Conservation (phyloP, 2,113 vertebrate genomes). For the Lota lota region DNA sequence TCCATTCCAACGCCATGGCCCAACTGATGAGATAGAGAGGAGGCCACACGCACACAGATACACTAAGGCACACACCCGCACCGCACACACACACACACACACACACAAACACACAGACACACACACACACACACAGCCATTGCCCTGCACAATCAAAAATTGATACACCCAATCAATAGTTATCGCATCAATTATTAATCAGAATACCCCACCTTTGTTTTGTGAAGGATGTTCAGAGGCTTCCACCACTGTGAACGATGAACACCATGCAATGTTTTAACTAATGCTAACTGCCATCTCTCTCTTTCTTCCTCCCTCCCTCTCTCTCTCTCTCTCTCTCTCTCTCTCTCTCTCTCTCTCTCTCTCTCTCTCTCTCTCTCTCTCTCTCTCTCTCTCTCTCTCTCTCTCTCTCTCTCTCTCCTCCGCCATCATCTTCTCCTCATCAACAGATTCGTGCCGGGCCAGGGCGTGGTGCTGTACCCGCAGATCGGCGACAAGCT, state of each 20-base stretch:
- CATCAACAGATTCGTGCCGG: constrained; percentile 86
- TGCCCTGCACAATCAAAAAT: constrained; percentile 53
- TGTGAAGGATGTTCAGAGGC: constrained; percentile 26
- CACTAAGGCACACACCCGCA: neutral
- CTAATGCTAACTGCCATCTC: constrained; percentile 7
- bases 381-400: neutral
- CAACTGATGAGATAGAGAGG: too few relatives aligned
- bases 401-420: constrained; percentile 12
- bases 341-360: constrained; percentile 17
- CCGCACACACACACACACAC: constrained; percentile 3
- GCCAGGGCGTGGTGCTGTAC: constrained; percentile 96
- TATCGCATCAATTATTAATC: constrained; percentile 59
- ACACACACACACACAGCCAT: constrained; percentile 18
- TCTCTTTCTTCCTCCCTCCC: neutral
- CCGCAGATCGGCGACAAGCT: constrained; percentile 98
- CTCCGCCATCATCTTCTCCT: too few relatives aligned
- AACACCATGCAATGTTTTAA: constrained; percentile 26
- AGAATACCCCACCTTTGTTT: constrained; percentile 21
- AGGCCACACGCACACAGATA: neutral
- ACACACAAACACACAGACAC: constrained; percentile 8
- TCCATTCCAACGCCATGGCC: too few relatives aligned
- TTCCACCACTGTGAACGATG: constrained; percentile 27
- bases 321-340: constrained; percentile 13
- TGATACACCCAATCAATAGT: constrained; percentile 51
- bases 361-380: neutral